phyloP scores from a whole-genome alignment of 2,113 vertebrate species.

The Aspiorhynchus laticeps region DNA sequence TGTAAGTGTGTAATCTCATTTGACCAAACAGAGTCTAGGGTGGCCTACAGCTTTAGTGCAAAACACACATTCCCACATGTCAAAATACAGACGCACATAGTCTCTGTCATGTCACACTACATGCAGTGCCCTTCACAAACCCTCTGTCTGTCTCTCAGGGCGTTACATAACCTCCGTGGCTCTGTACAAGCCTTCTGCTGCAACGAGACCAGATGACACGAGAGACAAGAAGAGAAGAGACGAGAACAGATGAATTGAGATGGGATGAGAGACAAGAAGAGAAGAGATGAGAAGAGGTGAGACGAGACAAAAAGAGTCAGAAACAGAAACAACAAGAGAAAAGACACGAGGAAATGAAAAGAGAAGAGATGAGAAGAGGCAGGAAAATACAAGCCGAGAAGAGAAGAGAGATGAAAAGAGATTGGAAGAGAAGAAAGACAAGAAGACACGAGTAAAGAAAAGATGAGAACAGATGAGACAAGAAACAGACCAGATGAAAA shows the following conservation, averaged over 20 bases:
- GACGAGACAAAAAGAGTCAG: neutral
- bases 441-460: too few species aligned
- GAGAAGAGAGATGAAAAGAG: too few species aligned
- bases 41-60: conserved; percentile 1
- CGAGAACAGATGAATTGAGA: neutral
- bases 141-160: neutral
- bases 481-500: too few species aligned
- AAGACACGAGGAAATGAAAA: neutral
- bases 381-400: too few species aligned
- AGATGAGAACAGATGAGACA: too few species aligned
- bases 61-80: neutral
- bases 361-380: neutral
- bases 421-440: too few species aligned
- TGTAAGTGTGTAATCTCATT: neutral
- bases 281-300: neutral
- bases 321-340: neutral
- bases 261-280: neutral
- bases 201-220: neutral
- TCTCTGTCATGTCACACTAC: neutral
- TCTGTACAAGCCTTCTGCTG: neutral
- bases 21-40: neutral
- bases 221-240: neutral
- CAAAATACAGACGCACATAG: neutral
- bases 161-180: neutral
- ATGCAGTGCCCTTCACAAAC: neutral